Evolutionary conservation across 2,888 invertebrate genomes (phyloP).

Genomic region (Bimastos eiseni): DNA sequence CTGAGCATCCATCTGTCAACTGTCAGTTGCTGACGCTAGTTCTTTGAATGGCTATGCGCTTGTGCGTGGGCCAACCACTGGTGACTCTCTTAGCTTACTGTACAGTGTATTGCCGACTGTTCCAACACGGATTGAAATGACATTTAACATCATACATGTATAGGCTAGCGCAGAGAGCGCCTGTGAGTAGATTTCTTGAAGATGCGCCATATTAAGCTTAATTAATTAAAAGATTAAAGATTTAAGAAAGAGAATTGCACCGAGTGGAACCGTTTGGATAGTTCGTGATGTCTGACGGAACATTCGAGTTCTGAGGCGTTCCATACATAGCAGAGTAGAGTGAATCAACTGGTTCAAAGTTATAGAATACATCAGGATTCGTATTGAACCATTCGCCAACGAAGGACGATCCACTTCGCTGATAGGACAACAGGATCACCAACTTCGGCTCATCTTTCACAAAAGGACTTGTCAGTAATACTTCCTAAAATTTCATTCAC

Average conservation of each 20-base stretch:
- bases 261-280: not conserved
- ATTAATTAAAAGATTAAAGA: too few species aligned
- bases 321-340: slow-evolving; percentile 14
- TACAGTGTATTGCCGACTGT: too few species aligned
- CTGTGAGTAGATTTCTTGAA: too few species aligned
- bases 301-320: not conserved
- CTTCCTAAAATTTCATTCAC: not conserved
- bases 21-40: too few species aligned
- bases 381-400: slow-evolving; percentile 23
- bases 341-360: slow-evolving; percentile 20
- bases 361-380: not conserved
- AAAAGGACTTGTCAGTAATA: not conserved
- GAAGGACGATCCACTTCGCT: not conserved
- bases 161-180: too few species aligned
- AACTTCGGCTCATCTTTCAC: not conserved
- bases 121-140: too few species aligned
- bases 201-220: too few species aligned
- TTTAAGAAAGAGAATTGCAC: not conserved
- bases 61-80: too few species aligned
- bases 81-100: too few species aligned
- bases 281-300: slow-evolving; percentile 16
- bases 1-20: too few species aligned
- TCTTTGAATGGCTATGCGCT: too few species aligned
- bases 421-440: slow-evolving; percentile 5
- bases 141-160: too few species aligned